Conservation (phyloP, 1,140 invertebrate species). For the Anastrepha obliqua region DNA sequence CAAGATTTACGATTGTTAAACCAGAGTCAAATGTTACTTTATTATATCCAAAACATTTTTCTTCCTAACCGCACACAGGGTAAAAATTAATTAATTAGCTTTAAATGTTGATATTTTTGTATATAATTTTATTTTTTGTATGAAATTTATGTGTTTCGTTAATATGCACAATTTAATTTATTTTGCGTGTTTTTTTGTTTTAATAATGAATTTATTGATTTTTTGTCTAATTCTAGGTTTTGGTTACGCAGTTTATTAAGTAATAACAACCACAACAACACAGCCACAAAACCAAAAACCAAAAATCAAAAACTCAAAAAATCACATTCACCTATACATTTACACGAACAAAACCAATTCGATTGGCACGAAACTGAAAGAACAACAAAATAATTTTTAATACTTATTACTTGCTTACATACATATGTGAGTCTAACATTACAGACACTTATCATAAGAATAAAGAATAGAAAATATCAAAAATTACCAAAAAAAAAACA, state of each 20-base stretch:
- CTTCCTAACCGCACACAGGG: not conserved
- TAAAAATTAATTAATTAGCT: no score
- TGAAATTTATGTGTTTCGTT: not conserved
- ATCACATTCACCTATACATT: not conserved
- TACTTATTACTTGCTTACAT: not conserved
- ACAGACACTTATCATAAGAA: not conserved
- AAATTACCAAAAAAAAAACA: not conserved
- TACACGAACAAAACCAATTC: not conserved
- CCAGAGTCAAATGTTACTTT: no score
- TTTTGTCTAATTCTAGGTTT: constrained; percentile 63
- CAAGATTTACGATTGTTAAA: no score
- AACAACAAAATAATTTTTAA: not conserved
- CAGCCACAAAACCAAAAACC: constrained; percentile 56
- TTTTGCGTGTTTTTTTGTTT: not conserved
- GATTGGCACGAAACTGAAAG: not conserved
- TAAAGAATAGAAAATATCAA: not conserved
- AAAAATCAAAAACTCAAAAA: constrained; percentile 50
- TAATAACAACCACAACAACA: constrained; percentile 27
- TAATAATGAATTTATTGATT: constrained; percentile 44
- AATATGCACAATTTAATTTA: not conserved
- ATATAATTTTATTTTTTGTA: not conserved
- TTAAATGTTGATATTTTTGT: not conserved
- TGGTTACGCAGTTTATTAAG: constrained; percentile 66
- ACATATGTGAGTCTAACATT: not conserved
- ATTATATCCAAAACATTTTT: no score